A percentile compares a stretch with the other conserved stretches of the same genome.
Evolutionary conservation across 2,113 vertebrate species (phyloP).

Genomic region (Equus przewalskii): DNA sequence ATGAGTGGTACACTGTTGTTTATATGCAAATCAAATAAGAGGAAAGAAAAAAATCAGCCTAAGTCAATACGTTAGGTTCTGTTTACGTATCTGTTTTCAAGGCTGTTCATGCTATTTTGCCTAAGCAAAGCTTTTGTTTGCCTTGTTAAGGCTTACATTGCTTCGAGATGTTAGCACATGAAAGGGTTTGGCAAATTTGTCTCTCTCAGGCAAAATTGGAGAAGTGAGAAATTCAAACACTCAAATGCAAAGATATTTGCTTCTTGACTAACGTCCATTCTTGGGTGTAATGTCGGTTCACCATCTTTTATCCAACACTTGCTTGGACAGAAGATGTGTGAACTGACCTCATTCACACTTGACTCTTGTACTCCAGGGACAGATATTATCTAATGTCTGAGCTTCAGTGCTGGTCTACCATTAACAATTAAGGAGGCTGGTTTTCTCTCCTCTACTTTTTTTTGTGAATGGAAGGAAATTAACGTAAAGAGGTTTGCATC

Average conservation of each 20-base stretch:
- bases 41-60: background rate
- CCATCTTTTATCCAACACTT: background rate
- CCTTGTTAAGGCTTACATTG: constrained; percentile 60
- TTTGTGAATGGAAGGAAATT: background rate
- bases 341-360: background rate
- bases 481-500: background rate
- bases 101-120: constrained; percentile 42
- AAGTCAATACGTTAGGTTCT: background rate
- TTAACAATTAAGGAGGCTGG: background rate
- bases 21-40: constrained; percentile 7
- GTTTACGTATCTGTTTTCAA: constrained; percentile 54
- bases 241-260: constrained; percentile 59
- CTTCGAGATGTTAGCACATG: constrained; percentile 46
- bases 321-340: constrained; percentile 27
- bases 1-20: background rate
- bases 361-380: background rate
- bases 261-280: constrained; percentile 42
- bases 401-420: background rate
- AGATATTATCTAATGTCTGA: background rate
- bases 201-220: constrained; percentile 44
- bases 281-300: background rate
- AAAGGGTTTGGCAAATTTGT: constrained; percentile 59
- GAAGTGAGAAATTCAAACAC: constrained; percentile 60
- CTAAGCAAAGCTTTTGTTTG: constrained; percentile 72
- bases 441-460: background rate